Percentiles rank a stretch among this genome's conserved stretches.
phyloP scores from a whole-genome alignment of 2,113 vertebrate genomes.

The Colossoma macropomum region DNA sequence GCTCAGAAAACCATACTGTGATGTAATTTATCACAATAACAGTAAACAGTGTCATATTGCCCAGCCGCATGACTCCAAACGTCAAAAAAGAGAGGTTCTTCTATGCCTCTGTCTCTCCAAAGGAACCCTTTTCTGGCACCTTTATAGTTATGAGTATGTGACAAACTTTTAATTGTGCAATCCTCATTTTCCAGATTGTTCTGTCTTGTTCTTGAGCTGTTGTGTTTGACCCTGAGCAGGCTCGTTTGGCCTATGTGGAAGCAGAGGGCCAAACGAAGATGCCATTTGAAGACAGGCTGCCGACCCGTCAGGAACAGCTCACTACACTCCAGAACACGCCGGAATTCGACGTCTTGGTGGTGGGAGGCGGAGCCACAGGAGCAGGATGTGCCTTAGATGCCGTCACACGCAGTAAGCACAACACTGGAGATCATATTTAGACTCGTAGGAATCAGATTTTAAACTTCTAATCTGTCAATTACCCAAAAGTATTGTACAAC shows the following conservation, averaged over 20 bases:
- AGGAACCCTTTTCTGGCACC: too few relatives aligned
- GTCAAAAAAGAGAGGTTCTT: too few relatives aligned
- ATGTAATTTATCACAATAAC: too few relatives aligned
- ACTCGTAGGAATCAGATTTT: not conserved
- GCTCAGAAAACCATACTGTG: too few relatives aligned
- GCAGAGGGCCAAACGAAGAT: constrained; percentile 78
- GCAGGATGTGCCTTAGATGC: constrained; percentile 94
- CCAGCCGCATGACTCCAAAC: too few relatives aligned
- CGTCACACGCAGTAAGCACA: constrained; percentile 86
- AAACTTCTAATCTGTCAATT: not conserved
- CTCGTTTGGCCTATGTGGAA: constrained; percentile 76
- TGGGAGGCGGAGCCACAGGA: constrained; percentile 95
- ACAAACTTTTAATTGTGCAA: not conserved
- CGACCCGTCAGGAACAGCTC: constrained; percentile 83
- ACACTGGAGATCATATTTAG: constrained; percentile 37
- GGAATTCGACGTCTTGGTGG: constrained; percentile 91
- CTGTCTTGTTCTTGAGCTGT: not conserved
- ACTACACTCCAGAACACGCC: constrained; percentile 67
- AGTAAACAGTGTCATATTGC: too few relatives aligned
- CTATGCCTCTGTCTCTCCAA: too few relatives aligned
- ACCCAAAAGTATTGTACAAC: too few relatives aligned
- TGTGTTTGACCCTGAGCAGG: constrained; percentile 66
- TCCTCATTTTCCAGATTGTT: not conserved
- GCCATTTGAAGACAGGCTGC: constrained; percentile 73
- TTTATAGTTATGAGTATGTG: not conserved